Evolutionary conservation across 1,140 invertebrate genomes (phyloP).

Genomic region (Drosophila sechellia): DNA sequence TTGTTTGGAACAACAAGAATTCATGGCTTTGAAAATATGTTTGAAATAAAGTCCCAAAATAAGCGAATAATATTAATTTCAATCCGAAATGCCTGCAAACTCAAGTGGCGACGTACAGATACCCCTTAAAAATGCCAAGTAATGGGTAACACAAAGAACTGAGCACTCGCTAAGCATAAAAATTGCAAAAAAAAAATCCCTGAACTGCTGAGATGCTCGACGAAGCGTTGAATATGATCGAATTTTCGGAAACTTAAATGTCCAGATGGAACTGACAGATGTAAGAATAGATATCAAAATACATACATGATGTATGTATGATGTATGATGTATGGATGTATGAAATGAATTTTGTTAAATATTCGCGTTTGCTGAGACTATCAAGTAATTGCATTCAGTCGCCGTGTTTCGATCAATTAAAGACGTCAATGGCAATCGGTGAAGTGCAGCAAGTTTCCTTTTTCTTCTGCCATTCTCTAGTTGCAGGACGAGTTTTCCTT

Average conservation of each 20-base stretch:
- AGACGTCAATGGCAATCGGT: constrained; percentile 16
- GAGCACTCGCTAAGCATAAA: constrained; percentile 30
- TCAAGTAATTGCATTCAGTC: constrained; percentile 3
- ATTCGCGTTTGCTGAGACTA: not conserved
- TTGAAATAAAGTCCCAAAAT: not conserved
- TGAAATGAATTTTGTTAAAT: not conserved
- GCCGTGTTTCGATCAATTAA: constrained; percentile 30
- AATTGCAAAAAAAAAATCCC: constrained; percentile 1
- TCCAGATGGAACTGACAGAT: constrained; percentile 6
- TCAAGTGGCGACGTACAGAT: not conserved
- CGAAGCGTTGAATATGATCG: not conserved
- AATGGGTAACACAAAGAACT: constrained; percentile 18
- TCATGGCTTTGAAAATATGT: not conserved
- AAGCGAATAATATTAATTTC: not conserved
- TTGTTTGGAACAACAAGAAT: not conserved
- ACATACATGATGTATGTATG: no score
- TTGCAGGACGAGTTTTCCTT: constrained; percentile 3
- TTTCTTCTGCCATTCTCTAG: constrained; percentile 12
- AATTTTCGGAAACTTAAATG: not conserved
- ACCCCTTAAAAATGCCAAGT: not conserved
- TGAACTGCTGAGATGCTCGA: no score
- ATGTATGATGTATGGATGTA: no score
- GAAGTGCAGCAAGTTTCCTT: constrained; percentile 8
- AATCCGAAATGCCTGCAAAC: not conserved
- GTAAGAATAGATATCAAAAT: not conserved